Base-by-base conservation (phyloP, 2,888 invertebrate genomes). In the Lithophane socia region DNA sequence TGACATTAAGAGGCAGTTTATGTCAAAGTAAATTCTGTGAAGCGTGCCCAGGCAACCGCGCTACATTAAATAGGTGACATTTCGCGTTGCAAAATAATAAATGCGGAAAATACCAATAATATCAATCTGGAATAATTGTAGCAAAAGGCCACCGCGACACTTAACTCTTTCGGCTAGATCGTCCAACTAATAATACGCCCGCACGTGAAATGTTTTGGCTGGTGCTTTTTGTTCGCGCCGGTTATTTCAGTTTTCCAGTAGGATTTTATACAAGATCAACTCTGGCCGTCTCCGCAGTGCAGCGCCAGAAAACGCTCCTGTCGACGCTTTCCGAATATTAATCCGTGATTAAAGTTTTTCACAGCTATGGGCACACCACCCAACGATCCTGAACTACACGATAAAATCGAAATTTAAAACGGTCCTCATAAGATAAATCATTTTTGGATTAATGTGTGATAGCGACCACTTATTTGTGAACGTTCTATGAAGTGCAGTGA, bases 181-280 rank as follows among this genome's bases (percentile, higher is more conserved):
- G 96, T 96, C 96, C 96, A 96, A 95, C 96, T 96, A 96, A 96
- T 96, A 96, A 96, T 96, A 96, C 94, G 93, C 95, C 89, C 94
- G 94, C 95, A 95, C 96, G 95, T 96, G 95, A 96, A 96, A 96
- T 96, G 96, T 96, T 96, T 96, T 96, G 96, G 96, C 96, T 94
- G 96, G 94, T 96, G 96, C 95, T 96, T 96, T 96, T 96, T 96
- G 96, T 96, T 96, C 95, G 96, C 94, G 93, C 93, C 94, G 95
- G 96, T 95, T 96, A 96, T 96, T 96, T 96, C 96, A 96, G 96
- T 95, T 96, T 96, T 96, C 96, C 96, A 96, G 96, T 96, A 94
- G 95, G 96, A 96, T 96, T 96, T 96, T 94, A 95, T 93, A 93
- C 95, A 96, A 95, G 92, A 96, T 90, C 95, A 94, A 93, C 94